Evolutionary conservation across 2,797 vertebrate genomes (phyloP).

Genomic region (Helarctos malayanus): DNA sequence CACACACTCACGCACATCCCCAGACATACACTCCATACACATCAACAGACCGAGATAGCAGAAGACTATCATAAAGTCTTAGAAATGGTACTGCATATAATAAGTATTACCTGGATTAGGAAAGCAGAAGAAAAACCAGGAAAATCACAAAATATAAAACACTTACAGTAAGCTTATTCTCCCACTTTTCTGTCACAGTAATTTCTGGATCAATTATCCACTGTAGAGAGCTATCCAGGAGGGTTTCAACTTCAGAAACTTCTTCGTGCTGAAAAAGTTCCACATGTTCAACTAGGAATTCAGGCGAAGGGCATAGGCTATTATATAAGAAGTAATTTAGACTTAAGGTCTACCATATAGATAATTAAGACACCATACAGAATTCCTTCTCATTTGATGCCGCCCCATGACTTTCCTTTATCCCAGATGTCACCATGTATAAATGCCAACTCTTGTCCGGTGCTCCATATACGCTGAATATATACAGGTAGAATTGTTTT

Average conservation of each 20-base stretch:
- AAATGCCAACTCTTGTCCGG: background rate
- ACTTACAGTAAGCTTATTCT: constrained; percentile 89
- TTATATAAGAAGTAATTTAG: background rate
- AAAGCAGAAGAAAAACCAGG: background rate
- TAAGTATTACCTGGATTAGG: background rate
- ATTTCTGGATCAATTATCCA: constrained; percentile 79
- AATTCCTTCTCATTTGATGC: background rate
- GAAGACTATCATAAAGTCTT: background rate
- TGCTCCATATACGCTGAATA: background rate
- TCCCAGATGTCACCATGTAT: background rate
- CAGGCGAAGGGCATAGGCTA: background rate
- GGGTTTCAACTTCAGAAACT: constrained; percentile 86
- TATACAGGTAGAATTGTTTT: background rate
- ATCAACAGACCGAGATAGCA: background rate
- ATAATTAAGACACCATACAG: background rate
- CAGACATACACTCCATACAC: background rate
- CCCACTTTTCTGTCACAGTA: constrained; percentile 72
- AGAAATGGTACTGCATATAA: background rate
- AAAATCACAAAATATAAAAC: background rate
- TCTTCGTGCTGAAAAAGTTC: constrained; percentile 90
- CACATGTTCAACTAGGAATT: constrained; percentile 31
- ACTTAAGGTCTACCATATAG: background rate
- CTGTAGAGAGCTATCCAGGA: constrained; percentile 83
- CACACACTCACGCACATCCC: no score
- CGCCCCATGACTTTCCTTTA: background rate